Conservation (phyloP, 2,888 invertebrate species). For the Thalpophila matura region DNA sequence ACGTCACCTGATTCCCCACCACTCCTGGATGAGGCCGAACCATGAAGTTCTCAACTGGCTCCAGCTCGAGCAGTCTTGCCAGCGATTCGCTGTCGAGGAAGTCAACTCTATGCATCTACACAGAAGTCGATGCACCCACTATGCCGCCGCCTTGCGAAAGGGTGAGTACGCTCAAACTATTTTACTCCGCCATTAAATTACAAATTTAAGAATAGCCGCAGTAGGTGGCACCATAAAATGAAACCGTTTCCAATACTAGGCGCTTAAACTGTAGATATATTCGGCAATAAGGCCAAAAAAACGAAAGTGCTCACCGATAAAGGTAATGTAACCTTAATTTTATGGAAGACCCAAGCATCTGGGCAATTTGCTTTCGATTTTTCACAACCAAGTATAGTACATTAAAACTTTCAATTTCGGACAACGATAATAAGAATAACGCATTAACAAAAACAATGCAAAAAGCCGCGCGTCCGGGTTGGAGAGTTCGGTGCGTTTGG, state of each 20-base stretch:
- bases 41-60: conserved; percentile 92
- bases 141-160: conserved; percentile 87
- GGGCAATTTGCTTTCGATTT: conserved; percentile 82
- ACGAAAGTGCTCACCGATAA: conserved; percentile 67
- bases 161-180: conserved; percentile 77
- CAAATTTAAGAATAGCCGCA: conserved; percentile 7
- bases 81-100: conserved; percentile 92
- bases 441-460: conserved; percentile 86
- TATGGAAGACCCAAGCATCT: conserved; percentile 68
- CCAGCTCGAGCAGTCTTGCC: conserved; percentile 92
- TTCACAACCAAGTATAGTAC: conserved; percentile 76
- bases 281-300: conserved; percentile 57
- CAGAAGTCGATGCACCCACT: conserved; percentile 88
- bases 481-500: conserved; percentile 74
- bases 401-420: conserved; percentile 85
- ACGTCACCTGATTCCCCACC: conserved; percentile 81
- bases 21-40: conserved; percentile 72
- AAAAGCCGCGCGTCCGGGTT: conserved; percentile 82
- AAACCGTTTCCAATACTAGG: conserved; percentile 45
- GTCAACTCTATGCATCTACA: conserved; percentile 92
- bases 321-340: conserved; percentile 69
- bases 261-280: conserved; percentile 56
- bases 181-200: conserved; percentile 11
- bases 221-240: conserved; percentile 51
- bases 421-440: conserved; percentile 80